phyloP scores from a whole-genome alignment of 2,797 vertebrate genomes.

The Australoheros facetus region DNA sequence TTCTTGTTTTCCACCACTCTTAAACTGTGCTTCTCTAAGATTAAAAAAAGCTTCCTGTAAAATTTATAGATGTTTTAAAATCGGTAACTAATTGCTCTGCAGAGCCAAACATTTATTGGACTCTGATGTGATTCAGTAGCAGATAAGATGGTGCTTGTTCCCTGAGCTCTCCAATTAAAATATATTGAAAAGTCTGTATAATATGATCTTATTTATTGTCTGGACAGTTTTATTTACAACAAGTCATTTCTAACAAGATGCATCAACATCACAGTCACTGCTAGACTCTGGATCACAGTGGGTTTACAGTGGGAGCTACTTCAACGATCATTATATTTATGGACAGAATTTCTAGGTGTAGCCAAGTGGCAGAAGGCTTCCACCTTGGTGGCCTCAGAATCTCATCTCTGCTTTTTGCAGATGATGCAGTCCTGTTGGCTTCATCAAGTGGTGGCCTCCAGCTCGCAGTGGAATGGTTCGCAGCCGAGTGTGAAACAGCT shows the following conservation, averaged over 20 bases:
- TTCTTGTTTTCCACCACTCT: neutral
- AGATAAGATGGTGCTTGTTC: constrained; percentile 17
- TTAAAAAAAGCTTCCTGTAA: neutral
- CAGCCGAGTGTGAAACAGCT: too few species aligned
- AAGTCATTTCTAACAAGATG: constrained; percentile 49
- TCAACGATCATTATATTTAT: neutral
- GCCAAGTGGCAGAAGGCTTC: too few species aligned
- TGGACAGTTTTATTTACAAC: constrained; percentile 43
- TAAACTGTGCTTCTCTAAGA: neutral
- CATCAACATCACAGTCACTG: constrained; percentile 35
- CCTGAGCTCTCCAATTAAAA: constrained; percentile 36
- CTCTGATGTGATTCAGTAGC: constrained; percentile 14
- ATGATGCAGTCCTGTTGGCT: too few species aligned
- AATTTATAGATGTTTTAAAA: constrained; percentile 1
- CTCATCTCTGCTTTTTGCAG: too few species aligned
- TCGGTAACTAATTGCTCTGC: neutral
- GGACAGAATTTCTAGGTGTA: too few species aligned
- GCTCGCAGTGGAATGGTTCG: too few species aligned
- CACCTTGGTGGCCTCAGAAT: too few species aligned
- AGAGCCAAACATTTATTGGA: constrained; percentile 11
- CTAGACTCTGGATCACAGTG: constrained; percentile 35
- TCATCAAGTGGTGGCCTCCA: too few species aligned
- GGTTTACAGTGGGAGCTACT: constrained; percentile 33
- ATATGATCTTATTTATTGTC: constrained; percentile 18
- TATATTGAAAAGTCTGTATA: constrained; percentile 24